Conservation (phyloP, 2,113 vertebrate genomes). For the Pleuronectes platessa region DNA sequence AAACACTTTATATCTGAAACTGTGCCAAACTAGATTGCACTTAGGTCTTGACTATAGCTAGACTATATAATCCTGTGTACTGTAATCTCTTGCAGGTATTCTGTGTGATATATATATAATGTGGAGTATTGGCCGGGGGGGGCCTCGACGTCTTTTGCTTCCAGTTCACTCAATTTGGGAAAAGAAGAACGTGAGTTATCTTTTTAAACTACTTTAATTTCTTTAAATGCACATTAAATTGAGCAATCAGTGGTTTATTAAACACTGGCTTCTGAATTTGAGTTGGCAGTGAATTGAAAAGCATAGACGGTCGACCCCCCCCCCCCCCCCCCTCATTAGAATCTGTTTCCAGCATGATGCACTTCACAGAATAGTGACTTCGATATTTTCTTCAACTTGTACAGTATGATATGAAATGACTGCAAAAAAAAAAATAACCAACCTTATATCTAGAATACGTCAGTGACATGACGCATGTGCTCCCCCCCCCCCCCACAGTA, state of each 20-base stretch:
- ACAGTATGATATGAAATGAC: slow-evolving; percentile 29
- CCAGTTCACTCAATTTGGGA: slow-evolving; percentile 6
- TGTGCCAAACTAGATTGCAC: slow-evolving; percentile 62
- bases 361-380: slow-evolving; percentile 32
- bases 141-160: background rate
- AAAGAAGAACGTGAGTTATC: too few species aligned
- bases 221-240: too few species aligned
- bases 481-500: slow-evolving; percentile 1
- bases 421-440: background rate
- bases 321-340: background rate
- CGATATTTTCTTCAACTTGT: slow-evolving; percentile 23
- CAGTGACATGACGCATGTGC: slow-evolving; percentile 27
- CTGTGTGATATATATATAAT: slow-evolving; percentile 36
- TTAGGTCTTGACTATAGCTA: slow-evolving; percentile 33
- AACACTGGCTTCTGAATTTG: background rate
- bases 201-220: background rate
- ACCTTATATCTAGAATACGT: background rate
- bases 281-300: slow-evolving; percentile 23
- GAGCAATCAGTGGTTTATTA: background rate
- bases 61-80: slow-evolving; percentile 46
- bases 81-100: slow-evolving; percentile 50
- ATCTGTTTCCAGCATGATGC: slow-evolving; percentile 51
- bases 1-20: slow-evolving; percentile 48
- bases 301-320: background rate
- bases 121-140: slow-evolving; percentile 13